phyloP scores from a whole-genome alignment of 2,113 vertebrate genomes.

The Ascaphus truei region DNA sequence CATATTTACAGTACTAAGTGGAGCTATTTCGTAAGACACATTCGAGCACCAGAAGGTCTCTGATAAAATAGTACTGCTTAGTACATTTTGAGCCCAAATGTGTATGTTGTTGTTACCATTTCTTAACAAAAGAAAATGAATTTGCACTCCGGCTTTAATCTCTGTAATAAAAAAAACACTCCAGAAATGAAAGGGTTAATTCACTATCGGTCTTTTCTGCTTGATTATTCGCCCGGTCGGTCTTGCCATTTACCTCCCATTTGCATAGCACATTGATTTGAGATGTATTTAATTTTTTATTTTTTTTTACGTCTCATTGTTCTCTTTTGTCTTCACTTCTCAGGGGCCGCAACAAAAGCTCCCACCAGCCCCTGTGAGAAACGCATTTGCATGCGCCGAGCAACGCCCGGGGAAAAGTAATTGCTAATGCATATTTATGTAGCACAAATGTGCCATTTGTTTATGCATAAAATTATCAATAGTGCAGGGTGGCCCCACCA shows the following conservation, averaged over 20 bases:
- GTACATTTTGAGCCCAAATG: no score
- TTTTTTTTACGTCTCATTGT: slow-evolving; percentile 78
- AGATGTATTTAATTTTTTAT: slow-evolving; percentile 62
- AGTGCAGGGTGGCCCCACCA: slow-evolving; percentile 85
- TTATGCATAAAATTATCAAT: slow-evolving; percentile 99
- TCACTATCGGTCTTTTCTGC: background rate
- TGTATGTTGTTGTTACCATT: no score
- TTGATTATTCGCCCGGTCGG: slow-evolving; percentile 56
- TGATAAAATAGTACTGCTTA: no score
- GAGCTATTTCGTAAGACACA: no score
- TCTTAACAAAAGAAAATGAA: no score
- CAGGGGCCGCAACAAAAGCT: slow-evolving; percentile 87
- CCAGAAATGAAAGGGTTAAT: background rate
- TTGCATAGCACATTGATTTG: slow-evolving; percentile 72
- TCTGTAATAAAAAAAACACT: no score
- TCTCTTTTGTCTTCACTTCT: slow-evolving; percentile 77
- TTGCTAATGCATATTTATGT: slow-evolving; percentile 99
- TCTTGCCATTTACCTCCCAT: slow-evolving; percentile 66
- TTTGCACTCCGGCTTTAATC: no score
- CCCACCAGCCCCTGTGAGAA: slow-evolving; percentile 72
- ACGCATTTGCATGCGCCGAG: slow-evolving; percentile 87
- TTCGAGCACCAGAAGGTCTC: no score
- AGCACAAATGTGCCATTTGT: slow-evolving; percentile 92
- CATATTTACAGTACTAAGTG: no score
- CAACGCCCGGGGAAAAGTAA: slow-evolving; percentile 90